Percentiles rank a stretch among this genome's conserved stretches.
Conservation (phyloP, 1,140 invertebrate species). For the Aphelinus atriplicis region DNA sequence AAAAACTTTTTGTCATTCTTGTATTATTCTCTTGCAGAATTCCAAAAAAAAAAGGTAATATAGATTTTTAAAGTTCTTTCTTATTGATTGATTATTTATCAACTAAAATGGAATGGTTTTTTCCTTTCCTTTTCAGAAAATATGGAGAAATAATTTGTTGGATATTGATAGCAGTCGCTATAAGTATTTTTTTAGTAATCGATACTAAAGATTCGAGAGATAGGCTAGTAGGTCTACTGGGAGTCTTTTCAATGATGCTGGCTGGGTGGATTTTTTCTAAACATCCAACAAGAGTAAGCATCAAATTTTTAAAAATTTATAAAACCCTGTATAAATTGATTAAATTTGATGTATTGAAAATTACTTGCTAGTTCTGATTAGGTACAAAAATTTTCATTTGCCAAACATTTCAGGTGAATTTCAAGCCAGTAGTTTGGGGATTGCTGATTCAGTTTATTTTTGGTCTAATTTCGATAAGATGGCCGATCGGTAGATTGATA, state of each 20-base stretch:
- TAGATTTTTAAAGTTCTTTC: slow-evolving; percentile 38
- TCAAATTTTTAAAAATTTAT: not conserved
- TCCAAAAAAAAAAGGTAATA: slow-evolving; percentile 2
- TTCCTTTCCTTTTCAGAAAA: not conserved
- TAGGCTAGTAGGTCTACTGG: slow-evolving; percentile 74
- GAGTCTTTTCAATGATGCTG: slow-evolving; percentile 68
- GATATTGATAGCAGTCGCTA: slow-evolving; percentile 56
- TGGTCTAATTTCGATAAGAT: slow-evolving; percentile 87
- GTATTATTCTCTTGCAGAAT: not conserved
- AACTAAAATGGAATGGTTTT: slow-evolving; percentile 26
- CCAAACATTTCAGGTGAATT: slow-evolving; percentile 69
- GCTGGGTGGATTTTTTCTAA: slow-evolving; percentile 72
- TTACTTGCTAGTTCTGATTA: too few species aligned
- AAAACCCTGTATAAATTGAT: too few species aligned
- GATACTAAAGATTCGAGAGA: slow-evolving; percentile 72
- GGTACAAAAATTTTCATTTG: too few species aligned
- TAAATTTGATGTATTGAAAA: too few species aligned
- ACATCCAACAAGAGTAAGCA: slow-evolving; percentile 60
- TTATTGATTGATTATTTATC: slow-evolving; percentile 41
- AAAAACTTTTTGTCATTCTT: slow-evolving; percentile 6
- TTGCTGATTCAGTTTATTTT: slow-evolving; percentile 86
- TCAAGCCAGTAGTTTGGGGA: slow-evolving; percentile 83
- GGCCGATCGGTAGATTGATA: slow-evolving; percentile 78
- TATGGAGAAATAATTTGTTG: slow-evolving; percentile 1
- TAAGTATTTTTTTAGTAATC: slow-evolving; percentile 71